A percentile compares a stretch with the other conserved stretches of the same genome.
Evolutionary conservation across 2,888 invertebrate species (phyloP).

Genomic region (Aspidiotus destructor): DNA sequence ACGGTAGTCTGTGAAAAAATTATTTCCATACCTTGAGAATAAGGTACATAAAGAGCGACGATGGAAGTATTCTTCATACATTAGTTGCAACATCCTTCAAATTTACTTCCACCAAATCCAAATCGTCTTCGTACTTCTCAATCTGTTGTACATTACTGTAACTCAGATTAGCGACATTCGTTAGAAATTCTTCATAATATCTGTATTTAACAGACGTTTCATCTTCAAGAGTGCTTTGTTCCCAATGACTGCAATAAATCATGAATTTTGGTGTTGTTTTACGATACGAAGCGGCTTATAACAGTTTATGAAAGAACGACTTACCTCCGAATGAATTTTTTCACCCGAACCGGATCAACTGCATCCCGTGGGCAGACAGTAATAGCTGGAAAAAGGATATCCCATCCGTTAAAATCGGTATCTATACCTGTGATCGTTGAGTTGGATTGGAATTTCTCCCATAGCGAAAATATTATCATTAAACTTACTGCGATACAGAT

Average conservation of each 20-base stretch:
- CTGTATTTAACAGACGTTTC: conserved; percentile 14
- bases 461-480: conserved; percentile 64
- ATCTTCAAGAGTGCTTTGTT: background rate
- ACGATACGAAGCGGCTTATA: too few species aligned
- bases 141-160: conserved; percentile 40
- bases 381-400: conserved; percentile 64
- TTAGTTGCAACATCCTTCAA: conserved; percentile 39
- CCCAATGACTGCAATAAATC: background rate
- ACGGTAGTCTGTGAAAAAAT: conserved; percentile 33
- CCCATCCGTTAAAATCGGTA: conserved; percentile 71
- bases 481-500: conserved; percentile 59
- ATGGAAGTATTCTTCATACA: conserved; percentile 33
- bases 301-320: too few species aligned
- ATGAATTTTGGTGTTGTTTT: too few species aligned
- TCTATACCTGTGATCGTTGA: conserved; percentile 68
- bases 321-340: conserved; percentile 46
- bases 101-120: conserved; percentile 37
- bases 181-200: conserved; percentile 41
- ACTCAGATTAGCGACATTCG: conserved; percentile 43
- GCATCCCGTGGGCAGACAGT: conserved; percentile 55
- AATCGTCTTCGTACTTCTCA: conserved; percentile 37
- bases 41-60: background rate
- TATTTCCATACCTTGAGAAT: too few species aligned
- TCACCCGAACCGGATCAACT: conserved; percentile 47
- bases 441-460: conserved; percentile 75